Evolutionary conservation across 2,113 vertebrate genomes (phyloP), one percentile per base, ranked within the genome.

Genomic region (Paraplagusia blochii): DNA sequence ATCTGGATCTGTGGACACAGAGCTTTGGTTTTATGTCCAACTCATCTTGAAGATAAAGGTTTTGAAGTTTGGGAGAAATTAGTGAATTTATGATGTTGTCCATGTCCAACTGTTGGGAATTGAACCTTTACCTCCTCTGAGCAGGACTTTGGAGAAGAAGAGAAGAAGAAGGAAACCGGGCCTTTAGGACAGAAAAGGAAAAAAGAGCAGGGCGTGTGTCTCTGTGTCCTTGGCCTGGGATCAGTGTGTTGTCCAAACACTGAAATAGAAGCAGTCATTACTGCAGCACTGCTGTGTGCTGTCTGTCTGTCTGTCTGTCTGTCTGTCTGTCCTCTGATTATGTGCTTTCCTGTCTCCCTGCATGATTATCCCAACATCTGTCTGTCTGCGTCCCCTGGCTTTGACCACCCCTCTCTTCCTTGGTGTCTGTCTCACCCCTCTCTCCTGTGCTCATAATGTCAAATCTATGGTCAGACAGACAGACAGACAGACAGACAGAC

Each of bases 191-290:
- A 7, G 15, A 54, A 38, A 13, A 29, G 46, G 19, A 22, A 54
- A 4, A 46, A 17, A 18, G 52, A 59, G 56, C 47, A 64, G 36
- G 51, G 60, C 3, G 45, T 50, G 44, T 72, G 61, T 69, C 60
- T 60, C 18, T 72, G 61, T 69, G 64, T 60, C 18, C 46, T 51
- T 54, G 42, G 62, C 58, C 64, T 53, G 47, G 54, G 46, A 48
- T 61, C 52, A 59, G 56, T 22, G 48, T 58, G 53, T 45, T 56
- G 44, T 76, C 58, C 74, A 72, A 77, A 74, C 74, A 74, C 72
- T 46, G 58, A 80, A 83, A 83, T 78, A 83, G 83, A 74, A 79
- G 57, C 62, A 49, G 50, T 78, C 47, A 76, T 81, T 82, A 65
- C 56, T 17, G 33, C 53, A 68, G 67, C 12, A n/a, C 44, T 61